Percentiles rank a stretch among this genome's conserved stretches.
Evolutionary conservation across 2,113 vertebrate genomes (phyloP).

Genomic region (Patagioenas fasciata): DNA sequence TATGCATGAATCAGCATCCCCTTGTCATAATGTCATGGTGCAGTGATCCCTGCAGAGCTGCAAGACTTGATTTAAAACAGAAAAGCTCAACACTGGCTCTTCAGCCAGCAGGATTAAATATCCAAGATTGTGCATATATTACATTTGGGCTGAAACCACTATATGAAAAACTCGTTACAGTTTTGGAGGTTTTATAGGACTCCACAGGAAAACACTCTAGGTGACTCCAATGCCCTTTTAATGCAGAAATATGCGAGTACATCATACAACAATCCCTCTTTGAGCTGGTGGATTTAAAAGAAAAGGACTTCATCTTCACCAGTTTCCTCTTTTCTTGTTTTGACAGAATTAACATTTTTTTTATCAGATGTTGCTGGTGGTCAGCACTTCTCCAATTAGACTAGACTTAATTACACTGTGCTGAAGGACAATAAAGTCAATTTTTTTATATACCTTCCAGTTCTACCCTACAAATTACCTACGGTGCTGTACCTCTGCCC

Average conservation of each 20-base stretch:
- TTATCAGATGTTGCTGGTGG: neutral
- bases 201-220: neutral
- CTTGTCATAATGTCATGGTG: slow-evolving; percentile 64
- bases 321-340: neutral
- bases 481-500: neutral
- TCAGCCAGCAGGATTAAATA: slow-evolving; percentile 36
- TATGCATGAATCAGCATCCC: slow-evolving; percentile 74
- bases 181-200: neutral
- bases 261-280: neutral
- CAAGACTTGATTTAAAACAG: slow-evolving; percentile 56
- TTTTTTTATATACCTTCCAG: neutral
- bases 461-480: neutral
- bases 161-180: neutral
- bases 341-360: neutral
- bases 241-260: neutral
- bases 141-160: neutral
- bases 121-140: neutral
- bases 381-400: neutral
- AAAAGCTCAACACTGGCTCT: slow-evolving; percentile 30
- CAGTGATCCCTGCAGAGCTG: slow-evolving; percentile 64
- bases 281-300: neutral
- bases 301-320: neutral
- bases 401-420: neutral
- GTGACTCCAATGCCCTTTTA: neutral
- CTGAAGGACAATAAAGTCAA: neutral